These are phyloP conservation scores for Epirrhoe tristata DNA, from an alignment of 2,888 invertebrate genomes.

Conservation along the genomic window DNA sequence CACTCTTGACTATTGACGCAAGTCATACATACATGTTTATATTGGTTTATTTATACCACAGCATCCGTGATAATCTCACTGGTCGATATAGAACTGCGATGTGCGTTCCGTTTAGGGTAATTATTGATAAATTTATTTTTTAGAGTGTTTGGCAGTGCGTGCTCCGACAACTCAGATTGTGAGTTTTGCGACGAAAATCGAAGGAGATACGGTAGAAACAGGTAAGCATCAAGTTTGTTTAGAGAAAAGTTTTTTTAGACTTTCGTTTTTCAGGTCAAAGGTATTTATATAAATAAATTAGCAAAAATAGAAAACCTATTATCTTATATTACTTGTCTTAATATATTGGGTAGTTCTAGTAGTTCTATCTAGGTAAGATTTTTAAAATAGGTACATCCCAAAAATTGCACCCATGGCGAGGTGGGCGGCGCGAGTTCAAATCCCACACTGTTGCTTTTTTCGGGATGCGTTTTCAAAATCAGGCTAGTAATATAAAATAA, in stretches of 20 bases:
- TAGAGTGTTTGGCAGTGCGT: constrained; percentile 72
- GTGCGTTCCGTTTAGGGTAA: constrained; percentile 1
- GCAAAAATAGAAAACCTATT: no score
- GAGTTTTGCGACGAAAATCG: constrained; percentile 66
- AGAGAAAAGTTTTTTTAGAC: not conserved
- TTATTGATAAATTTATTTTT: constrained; percentile 36
- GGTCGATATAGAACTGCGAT: not conserved
- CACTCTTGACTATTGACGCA: constrained; percentile 8
- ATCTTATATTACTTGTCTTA: no score
- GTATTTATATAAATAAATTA: no score
- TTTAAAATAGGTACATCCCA: no score
- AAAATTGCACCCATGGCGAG: no score
- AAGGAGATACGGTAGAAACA: constrained; percentile 46
- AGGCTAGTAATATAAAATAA: not conserved
- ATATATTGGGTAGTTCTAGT: no score
- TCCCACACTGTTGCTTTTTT: no score
- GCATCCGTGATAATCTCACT: constrained; percentile 21
- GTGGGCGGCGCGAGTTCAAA: no score
- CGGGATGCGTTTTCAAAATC: no score
- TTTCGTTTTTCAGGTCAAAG: no score
- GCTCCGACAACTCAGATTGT: constrained; percentile 78
- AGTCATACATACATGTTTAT: not conserved
- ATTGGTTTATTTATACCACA: not conserved
- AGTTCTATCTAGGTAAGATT: no score
- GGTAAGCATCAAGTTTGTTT: constrained; percentile 42